phyloP scores from a whole-genome alignment of 2,888 invertebrate genomes.

The Sesamia inferens region DNA sequence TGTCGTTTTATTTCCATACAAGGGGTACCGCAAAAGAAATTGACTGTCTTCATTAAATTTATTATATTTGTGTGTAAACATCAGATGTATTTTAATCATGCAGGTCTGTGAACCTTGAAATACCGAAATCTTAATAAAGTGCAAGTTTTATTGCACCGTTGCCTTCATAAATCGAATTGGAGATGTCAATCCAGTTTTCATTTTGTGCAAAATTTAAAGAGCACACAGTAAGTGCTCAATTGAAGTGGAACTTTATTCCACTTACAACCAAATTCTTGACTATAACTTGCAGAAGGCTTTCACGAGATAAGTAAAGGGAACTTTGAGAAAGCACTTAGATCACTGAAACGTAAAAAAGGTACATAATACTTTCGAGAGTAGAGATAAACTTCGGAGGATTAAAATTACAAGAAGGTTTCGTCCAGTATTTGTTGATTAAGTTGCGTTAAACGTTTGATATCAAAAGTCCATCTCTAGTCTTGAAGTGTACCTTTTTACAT shows the following conservation, averaged over 20 bases:
- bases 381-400: constrained; percentile 2
- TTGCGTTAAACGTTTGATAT: not conserved
- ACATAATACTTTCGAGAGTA: constrained; percentile 10
- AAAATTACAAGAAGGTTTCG: constrained; percentile 7
- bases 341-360: constrained; percentile 14
- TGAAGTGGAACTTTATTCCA: constrained; percentile 4
- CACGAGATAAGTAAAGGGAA: constrained; percentile 7
- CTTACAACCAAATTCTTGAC: constrained; percentile 5
- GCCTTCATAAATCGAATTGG: constrained; percentile 41
- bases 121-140: constrained; percentile 39
- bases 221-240: not conserved
- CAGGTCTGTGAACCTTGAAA: constrained; percentile 15
- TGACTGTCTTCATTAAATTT: constrained; percentile 1
- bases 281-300: constrained; percentile 5
- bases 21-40: constrained; percentile 18
- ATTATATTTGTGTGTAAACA: not conserved
- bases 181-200: constrained; percentile 37
- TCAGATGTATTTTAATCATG: constrained; percentile 45
- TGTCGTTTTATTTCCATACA: not conserved
- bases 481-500: constrained; percentile 5
- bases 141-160: constrained; percentile 21
- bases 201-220: constrained; percentile 25
- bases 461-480: not conserved
- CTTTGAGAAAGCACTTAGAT: constrained; percentile 31
- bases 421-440: not conserved